Base-by-base conservation (phyloP, 2,113 vertebrate species). In the Notarius quadriscutis region DNA sequence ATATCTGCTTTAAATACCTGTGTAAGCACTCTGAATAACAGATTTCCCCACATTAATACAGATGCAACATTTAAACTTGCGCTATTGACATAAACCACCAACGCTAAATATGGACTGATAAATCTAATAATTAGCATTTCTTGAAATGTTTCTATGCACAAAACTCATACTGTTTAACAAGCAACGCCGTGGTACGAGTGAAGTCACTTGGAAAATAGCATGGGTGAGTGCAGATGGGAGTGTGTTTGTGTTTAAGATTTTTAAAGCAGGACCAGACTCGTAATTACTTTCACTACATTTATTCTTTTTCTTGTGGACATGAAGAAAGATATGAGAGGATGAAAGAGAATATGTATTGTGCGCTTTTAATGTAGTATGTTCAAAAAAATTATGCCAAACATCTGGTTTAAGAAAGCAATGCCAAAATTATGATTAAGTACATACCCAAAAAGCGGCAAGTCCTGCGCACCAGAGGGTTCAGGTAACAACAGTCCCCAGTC, bases 401-500 rank as follows among this genome's bases (percentile, higher is more conserved):
- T 41, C 22, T 50, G 57, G 25, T 27, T 55, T 4, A 60, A 27
- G 22, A 75, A 85, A 20, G 80, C 62, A n/a, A 75, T 83, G 62
- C 5, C 50, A 67, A 74, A 77, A 77, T 11, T 62, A n/a, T 48
- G 18, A 57, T 17, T 50, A 3, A 18, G 3, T 22, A 95, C 97
- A 89, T 95, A 99, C 98, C 98, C 55, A 99, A 96, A 93, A 99
- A 99, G 91, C 98, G 96, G 92, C 98, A 96, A 83, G 97, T 99
- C 92, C 98, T 95, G 91, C 98, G 96, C 88, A 99, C 97, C 92
- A 99, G 92, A 41, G 98, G 98, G 89, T 99, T 99, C 94, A 99
- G 97, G 91, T 99, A 99, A 94, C 98, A 99, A 95, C 98, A 99
- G 94, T 99, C 98, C 93, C 98, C 98, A 0, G 96, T 98, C 92